phyloP scores from a whole-genome alignment of 2,113 vertebrate genomes.

The Spea bombifrons region DNA sequence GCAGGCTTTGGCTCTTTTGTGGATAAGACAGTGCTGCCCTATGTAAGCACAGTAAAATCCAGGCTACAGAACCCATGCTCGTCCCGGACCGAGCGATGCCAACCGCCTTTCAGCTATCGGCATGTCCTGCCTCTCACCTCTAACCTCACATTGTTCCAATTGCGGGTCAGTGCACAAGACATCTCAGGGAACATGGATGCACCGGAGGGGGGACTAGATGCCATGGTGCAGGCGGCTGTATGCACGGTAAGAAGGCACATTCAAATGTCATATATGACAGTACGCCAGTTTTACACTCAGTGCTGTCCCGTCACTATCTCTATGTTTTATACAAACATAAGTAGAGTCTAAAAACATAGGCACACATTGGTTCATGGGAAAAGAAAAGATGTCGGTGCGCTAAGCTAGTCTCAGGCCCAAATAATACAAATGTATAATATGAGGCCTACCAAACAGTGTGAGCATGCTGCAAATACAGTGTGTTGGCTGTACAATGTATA shows the following conservation, averaged over 20 bases:
- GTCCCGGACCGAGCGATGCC: conserved; percentile 58
- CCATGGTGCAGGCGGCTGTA: conserved; percentile 73
- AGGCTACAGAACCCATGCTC: conserved; percentile 66
- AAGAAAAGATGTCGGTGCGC: too few species aligned
- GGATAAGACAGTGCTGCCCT: conserved; percentile 74
- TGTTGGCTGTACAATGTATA: too few species aligned
- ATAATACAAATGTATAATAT: too few species aligned
- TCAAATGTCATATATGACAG: not conserved
- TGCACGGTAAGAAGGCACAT: conserved; percentile 63
- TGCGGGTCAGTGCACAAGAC: conserved; percentile 65
- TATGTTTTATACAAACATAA: too few species aligned
- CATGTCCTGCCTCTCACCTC: conserved; percentile 66
- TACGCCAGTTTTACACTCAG: too few species aligned
- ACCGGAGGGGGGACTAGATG: conserved; percentile 74
- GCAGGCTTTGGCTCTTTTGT: conserved; percentile 81
- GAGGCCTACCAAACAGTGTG: too few species aligned
- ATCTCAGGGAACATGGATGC: conserved; percentile 75
- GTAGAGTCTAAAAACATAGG: too few species aligned
- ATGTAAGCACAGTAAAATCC: conserved; percentile 62
- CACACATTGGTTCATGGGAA: too few species aligned
- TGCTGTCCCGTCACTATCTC: too few species aligned
- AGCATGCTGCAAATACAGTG: too few species aligned
- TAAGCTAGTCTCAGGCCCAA: too few species aligned
- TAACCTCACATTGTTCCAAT: conserved; percentile 60
- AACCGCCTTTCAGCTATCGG: conserved; percentile 68